These are phyloP conservation scores for Megamerina dolium DNA, from an alignment of 2,888 invertebrate species.

Conservation along the genomic window DNA sequence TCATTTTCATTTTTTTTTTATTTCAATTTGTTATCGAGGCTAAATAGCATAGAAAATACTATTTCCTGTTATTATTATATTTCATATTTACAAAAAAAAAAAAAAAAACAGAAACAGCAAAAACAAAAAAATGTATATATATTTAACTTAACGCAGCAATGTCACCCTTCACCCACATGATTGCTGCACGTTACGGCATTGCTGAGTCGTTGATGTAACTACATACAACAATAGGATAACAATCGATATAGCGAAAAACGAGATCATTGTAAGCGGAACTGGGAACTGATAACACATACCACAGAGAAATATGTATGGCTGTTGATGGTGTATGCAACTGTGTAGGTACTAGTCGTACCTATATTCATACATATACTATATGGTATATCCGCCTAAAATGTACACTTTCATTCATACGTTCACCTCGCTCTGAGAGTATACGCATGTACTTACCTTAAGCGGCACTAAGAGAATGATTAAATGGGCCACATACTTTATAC, in stretches of 20 bases:
- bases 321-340: background rate
- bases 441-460: no score
- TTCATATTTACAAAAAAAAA: no score
- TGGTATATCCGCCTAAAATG: no score
- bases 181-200: conserved; percentile 11
- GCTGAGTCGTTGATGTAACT: background rate
- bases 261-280: conserved; percentile 44
- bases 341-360: background rate
- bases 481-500: no score
- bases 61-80: conserved; percentile 33
- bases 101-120: background rate
- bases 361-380: no score
- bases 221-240: conserved; percentile 32
- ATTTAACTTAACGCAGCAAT: background rate
- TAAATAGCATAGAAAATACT: no score
- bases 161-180: conserved; percentile 45
- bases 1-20: background rate
- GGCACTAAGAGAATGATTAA: no score
- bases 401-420: no score
- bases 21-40: no score
- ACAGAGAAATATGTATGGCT: background rate
- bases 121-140: background rate
- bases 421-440: no score
- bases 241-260: conserved; percentile 20
- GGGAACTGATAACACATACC: conserved; percentile 29